Percentiles rank a stretch among this genome's conserved stretches.
phyloP scores from a whole-genome alignment of 1,140 invertebrate genomes.

The Drosophila sucinea region DNA sequence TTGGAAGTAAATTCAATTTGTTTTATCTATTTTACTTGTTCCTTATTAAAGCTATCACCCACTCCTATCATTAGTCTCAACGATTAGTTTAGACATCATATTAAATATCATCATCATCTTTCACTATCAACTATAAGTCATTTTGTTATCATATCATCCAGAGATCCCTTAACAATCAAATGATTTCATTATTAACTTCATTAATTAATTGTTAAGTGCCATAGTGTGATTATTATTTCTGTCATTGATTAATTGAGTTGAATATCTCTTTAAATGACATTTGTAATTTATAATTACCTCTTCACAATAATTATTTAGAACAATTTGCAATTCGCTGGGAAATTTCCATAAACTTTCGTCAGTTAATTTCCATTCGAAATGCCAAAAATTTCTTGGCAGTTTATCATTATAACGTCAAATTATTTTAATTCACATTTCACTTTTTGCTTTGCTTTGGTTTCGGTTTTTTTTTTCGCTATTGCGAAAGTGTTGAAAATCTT shows the following conservation, averaged over 20 bases:
- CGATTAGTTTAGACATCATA: too few species aligned
- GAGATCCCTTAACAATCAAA: too few species aligned
- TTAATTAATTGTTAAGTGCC: background rate
- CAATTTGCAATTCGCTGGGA: background rate
- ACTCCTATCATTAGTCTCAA: too few species aligned
- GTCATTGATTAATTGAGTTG: background rate
- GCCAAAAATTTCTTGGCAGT: slow-evolving; percentile 26
- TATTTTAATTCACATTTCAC: slow-evolving; percentile 57
- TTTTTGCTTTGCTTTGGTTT: slow-evolving; percentile 26
- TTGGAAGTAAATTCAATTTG: too few species aligned
- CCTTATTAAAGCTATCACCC: too few species aligned
- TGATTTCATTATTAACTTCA: background rate
- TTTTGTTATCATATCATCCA: too few species aligned
- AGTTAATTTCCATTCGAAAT: slow-evolving; percentile 27
- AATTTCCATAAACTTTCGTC: slow-evolving; percentile 10
- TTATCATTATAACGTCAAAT: slow-evolving; percentile 62
- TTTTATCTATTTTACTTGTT: too few species aligned
- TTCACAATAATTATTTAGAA: slow-evolving; percentile 1
- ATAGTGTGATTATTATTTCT: background rate
- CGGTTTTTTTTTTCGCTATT: slow-evolving; percentile 67
- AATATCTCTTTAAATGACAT: background rate
- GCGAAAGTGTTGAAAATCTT: slow-evolving; percentile 66
- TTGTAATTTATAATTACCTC: background rate
- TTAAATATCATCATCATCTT: too few species aligned
- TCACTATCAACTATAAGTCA: too few species aligned